Base-by-base conservation (phyloP, 1,140 invertebrate species). In the Saccostrea echinata region DNA sequence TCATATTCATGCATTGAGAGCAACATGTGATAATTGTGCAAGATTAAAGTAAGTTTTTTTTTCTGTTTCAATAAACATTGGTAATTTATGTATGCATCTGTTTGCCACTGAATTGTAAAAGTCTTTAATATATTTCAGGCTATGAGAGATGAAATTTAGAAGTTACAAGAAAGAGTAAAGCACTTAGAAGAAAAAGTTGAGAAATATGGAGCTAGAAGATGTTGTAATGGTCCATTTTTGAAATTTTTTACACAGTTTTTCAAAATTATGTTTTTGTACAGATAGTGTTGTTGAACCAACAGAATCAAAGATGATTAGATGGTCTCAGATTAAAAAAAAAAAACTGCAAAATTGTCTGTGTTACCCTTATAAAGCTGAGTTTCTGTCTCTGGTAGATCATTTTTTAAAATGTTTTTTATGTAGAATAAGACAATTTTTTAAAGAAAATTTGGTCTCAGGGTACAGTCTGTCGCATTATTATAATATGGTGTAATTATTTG, bases 171-270 rank as follows among this genome's bases (percentile, higher is more conserved):
- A 57, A 57, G 13, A 21, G 21, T 57, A 57, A 16, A 57, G 13
- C 4, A 57, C 13, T 12, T 57, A 18, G 55, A 57, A 21, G 55
- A 21, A 21, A 57, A 57, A 57, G 13, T 57, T 8, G 55, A 57
- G 21, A 57, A 57, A 21, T 57, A 13, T 57, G 55, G 55, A 57
- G 21, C 21, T 18, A 21, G 13, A 57, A 57, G 21, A 21, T 57
- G 11, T 57, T 57, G 13, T 57, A 57, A 16, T 0, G 21, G 52
- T 83, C 81, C 84, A 1, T 1, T 33, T 84, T 57, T 84, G 61
- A 84, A 12, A 33, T 2, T 30, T 61, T 84, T 84, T 84, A 84
- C 61, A 61, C 84, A 16, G 53, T 53, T 30, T 84, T 84, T 84
- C 12, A 12, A 3, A 30, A 18, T 21, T 84, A 84, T 84, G 53